Evolutionary conservation across 2,888 invertebrate species (phyloP).

Genomic region (Cloeon dipterum): DNA sequence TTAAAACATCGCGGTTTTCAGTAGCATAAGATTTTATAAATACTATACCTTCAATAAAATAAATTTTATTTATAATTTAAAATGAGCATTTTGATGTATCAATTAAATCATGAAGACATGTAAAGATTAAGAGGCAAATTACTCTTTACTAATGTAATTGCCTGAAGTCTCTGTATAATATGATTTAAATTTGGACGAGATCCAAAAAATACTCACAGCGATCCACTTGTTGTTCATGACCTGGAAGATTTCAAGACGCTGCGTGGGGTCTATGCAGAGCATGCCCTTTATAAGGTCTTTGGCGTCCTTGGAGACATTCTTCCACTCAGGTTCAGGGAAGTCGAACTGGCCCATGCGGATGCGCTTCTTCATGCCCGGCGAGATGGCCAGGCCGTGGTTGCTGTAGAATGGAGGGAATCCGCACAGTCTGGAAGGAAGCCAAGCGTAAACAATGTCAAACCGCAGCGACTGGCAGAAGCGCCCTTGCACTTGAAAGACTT

Average conservation of each 20-base stretch:
- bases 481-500: too few species aligned
- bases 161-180: too few species aligned
- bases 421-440: constrained; percentile 38
- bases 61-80: too few species aligned
- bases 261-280: constrained; percentile 81
- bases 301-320: constrained; percentile 79
- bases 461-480: too few species aligned
- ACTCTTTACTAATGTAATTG: too few species aligned
- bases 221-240: constrained; percentile 79
- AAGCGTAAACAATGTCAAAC: too few species aligned
- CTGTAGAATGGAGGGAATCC: constrained; percentile 99
- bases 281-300: constrained; percentile 88
- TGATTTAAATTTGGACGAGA: not conserved
- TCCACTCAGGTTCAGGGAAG: constrained; percentile 92
- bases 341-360: constrained; percentile 92
- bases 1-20: too few species aligned
- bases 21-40: too few species aligned
- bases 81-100: too few species aligned
- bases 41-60: too few species aligned
- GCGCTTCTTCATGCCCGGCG: constrained; percentile 96
- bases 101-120: too few species aligned
- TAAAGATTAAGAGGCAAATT: too few species aligned
- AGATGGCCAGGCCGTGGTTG: constrained; percentile 90
- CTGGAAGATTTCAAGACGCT: constrained; percentile 71
- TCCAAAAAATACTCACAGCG: constrained; percentile 29